phyloP scores from a whole-genome alignment of 1,140 invertebrate species.

The Rhagoletis zephyria region DNA sequence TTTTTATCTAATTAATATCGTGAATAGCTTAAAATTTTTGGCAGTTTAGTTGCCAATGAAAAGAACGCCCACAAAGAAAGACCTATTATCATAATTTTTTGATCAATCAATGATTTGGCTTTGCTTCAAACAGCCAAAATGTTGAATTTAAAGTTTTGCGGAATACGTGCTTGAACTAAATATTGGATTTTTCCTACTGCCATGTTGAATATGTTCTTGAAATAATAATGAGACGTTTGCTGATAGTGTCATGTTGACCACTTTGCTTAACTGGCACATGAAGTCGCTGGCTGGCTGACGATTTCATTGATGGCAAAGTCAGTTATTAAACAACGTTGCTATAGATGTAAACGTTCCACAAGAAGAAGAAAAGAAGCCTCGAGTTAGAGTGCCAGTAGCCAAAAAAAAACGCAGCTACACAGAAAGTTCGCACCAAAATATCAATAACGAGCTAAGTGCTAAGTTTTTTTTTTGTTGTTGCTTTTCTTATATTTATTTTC shows the following conservation, averaged over 20 bases:
- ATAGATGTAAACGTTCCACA: background rate
- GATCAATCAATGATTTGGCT: no score
- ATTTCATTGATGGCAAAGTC: conserved; percentile 17
- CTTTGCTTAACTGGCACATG: background rate
- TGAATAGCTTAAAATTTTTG: no score
- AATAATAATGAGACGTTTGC: background rate
- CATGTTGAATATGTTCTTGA: background rate
- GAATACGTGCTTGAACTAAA: no score
- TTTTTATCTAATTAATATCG: no score
- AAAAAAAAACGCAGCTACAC: background rate
- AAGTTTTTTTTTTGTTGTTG: background rate
- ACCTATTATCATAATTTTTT: no score
- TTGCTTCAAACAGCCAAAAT: no score
- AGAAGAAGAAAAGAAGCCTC: background rate
- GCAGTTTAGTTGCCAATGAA: no score
- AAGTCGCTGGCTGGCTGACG: background rate
- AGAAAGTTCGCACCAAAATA: background rate
- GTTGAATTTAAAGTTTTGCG: no score
- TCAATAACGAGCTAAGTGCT: background rate
- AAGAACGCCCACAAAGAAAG: no score
- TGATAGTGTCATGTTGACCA: background rate
- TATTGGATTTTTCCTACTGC: no score
- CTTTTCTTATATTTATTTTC: background rate
- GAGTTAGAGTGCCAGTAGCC: no score
- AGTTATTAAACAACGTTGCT: background rate